Conservation (phyloP, 2,113 vertebrate genomes). For the Syrrhaptes paradoxus region DNA sequence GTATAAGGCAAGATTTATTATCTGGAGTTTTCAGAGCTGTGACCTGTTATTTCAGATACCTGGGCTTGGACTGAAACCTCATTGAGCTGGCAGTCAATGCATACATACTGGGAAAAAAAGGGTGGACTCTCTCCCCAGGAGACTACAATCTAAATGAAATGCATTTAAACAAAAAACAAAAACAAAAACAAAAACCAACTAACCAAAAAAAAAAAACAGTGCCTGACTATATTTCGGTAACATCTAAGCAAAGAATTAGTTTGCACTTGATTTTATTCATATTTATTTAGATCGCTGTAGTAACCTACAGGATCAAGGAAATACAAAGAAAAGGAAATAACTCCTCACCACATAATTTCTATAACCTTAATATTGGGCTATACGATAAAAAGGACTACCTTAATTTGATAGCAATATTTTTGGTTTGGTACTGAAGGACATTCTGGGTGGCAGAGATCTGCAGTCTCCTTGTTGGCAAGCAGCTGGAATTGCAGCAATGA, state of each 20-base stretch:
- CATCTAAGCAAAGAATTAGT: not conserved
- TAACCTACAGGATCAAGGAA: not conserved
- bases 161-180: not conserved
- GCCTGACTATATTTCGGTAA: not conserved
- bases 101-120: not conserved
- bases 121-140: not conserved
- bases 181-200: not conserved
- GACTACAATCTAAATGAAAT: not conserved
- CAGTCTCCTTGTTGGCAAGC: constrained; percentile 1
- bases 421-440: not conserved
- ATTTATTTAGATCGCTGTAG: not conserved
- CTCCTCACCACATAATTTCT: not conserved
- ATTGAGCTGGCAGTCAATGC: not conserved
- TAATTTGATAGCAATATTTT: not conserved
- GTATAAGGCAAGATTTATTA: not conserved
- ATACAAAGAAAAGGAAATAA: not conserved
- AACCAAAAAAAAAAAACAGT: not conserved
- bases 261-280: not conserved
- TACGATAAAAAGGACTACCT: not conserved
- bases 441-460: not conserved
- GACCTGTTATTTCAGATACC: not conserved
- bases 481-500: constrained; percentile 42
- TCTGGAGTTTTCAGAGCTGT: not conserved
- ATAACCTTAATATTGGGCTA: not conserved
- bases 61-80: not conserved